A percentile compares a stretch with the other conserved stretches of the same genome.
These are phyloP conservation scores for Ommatoiulus sabulosus DNA, from an alignment of 2,888 invertebrate species.

Conservation along the genomic window DNA sequence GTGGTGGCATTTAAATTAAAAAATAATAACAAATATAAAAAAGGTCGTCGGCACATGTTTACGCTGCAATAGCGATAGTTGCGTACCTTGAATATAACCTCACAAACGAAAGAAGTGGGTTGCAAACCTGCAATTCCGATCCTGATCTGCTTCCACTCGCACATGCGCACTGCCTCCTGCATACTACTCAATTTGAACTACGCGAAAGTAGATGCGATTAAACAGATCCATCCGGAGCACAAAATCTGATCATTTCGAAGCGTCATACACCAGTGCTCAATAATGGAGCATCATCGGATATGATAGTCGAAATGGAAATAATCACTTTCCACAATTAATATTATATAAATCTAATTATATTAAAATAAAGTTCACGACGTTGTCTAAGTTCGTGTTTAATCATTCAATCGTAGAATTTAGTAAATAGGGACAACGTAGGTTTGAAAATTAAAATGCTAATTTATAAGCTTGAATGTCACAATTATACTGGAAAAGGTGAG, in stretches of 20 bases:
- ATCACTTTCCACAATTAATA: background rate
- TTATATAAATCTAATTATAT: too few species aligned
- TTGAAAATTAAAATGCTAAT: too few species aligned
- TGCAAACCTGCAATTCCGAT: background rate
- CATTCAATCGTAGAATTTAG: too few species aligned
- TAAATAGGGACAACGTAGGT: too few species aligned
- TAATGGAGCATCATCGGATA: background rate
- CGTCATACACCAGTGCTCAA: background rate
- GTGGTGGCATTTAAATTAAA: constrained; percentile 36
- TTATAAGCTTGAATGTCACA: too few species aligned
- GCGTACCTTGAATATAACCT: background rate
- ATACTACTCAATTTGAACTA: too few species aligned
- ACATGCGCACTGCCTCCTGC: too few species aligned
- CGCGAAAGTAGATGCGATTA: too few species aligned
- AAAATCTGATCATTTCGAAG: background rate
- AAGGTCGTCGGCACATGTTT: background rate
- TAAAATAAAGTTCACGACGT: too few species aligned
- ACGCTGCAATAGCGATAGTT: background rate
- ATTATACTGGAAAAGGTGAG: too few species aligned
- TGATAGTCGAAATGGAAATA: background rate
- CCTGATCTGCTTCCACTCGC: background rate
- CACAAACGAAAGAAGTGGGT: background rate
- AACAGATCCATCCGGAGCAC: too few species aligned
- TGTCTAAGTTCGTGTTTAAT: too few species aligned
- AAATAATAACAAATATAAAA: background rate